Base-by-base conservation (phyloP, 2,797 vertebrate genomes). In the Chelon labrosus region DNA sequence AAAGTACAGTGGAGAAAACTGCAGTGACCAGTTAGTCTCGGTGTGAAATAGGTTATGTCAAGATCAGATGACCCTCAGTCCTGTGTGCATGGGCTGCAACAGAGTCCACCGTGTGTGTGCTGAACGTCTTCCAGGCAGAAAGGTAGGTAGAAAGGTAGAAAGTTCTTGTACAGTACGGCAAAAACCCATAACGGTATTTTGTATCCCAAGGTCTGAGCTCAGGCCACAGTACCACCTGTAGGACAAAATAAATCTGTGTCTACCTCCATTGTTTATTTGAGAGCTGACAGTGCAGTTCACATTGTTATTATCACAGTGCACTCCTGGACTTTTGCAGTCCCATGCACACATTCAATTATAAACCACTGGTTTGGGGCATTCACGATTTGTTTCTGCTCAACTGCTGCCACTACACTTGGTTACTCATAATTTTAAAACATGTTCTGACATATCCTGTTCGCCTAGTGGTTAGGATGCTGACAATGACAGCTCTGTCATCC, bases 161-260 rank as follows among this genome's bases (percentile, higher is more conserved):
- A 70, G 37, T 20, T n/a, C 19, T 41, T 46, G 50, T 53, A 56
- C 39, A 12, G 22, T 14, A 4, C 53, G 57, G 25, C 56, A 27
- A 56, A 67, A 76, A 67, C 50, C 61, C 22, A 72, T 67, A 77
- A 41, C 12, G 71, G 64, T 49, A 68, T 70, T 65, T 77, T 31
- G 52, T 19, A 47, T 58, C 79, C 71, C 53, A 39, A 75, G 65
- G 80, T 82, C 35, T 75, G 67, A 68, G n/a, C 47, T 55, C 51
- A 46, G 67, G 27, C 53, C 47, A 37, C 57, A 11, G 61, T 7
- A 56, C 11, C 27, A 42, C 66, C 16, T 68, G 74, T 77, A 53
- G 55, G 66, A 74, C 70, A 60, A 4, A 58, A 20, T 70, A 39
- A 0, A 50, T 62, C 35, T 53, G 16, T 68, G 56, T 49, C 63